phyloP scores from a whole-genome alignment of 2,113 vertebrate genomes.

The Hucho hucho region DNA sequence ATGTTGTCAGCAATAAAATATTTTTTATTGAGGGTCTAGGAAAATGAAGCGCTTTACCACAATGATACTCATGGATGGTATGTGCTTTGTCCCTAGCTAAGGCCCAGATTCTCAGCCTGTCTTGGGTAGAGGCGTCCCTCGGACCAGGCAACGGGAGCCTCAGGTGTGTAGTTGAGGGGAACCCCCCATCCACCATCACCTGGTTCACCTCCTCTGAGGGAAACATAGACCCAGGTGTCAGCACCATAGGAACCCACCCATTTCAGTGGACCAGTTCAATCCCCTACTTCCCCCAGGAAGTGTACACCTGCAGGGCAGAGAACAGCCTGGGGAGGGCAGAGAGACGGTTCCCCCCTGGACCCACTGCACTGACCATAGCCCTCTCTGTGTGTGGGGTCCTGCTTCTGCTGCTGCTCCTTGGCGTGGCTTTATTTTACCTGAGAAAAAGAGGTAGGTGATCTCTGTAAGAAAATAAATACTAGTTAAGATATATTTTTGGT shows the following conservation, averaged over 20 bases:
- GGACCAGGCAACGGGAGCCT: not conserved
- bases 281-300: not conserved
- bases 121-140: not conserved
- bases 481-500: no score
- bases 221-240: not conserved
- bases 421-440: not conserved
- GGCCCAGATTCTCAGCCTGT: slow-evolving; percentile 14
- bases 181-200: slow-evolving; percentile 8
- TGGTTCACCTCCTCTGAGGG: slow-evolving; percentile 10
- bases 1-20: not conserved
- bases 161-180: slow-evolving; percentile 15
- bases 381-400: not conserved
- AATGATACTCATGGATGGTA: not conserved
- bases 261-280: slow-evolving; percentile 1
- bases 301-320: slow-evolving; percentile 20
- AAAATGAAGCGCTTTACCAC: not conserved
- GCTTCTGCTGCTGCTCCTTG: not conserved
- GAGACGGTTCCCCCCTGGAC: not conserved
- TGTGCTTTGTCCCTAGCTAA: slow-evolving; percentile 14
- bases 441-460: slow-evolving; percentile 8
- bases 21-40: no score
- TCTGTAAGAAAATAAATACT: no score
- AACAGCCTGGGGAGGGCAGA: slow-evolving; percentile 14
- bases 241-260: no score
- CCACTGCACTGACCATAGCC: not conserved